Evolutionary conservation across 1,140 invertebrate species (phyloP), one percentile per base, ranked within the genome.

Genomic region (Caenorhabditis tropicalis): DNA sequence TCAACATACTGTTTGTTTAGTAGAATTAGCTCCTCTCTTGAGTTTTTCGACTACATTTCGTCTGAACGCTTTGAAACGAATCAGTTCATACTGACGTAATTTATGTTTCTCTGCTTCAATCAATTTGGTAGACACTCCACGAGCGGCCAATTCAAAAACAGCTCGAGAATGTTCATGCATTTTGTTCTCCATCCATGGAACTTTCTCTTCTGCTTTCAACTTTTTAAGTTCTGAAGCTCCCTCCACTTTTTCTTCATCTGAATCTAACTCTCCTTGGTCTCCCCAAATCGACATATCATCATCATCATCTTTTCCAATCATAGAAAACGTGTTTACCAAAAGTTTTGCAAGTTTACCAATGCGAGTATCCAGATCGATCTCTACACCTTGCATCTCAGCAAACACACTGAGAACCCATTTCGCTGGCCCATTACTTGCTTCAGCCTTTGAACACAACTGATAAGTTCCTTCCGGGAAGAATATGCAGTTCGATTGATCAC

Each of bases 371-470:
- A 91, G 83, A 80, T 90, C 89, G 43, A 90, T 87, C 16, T 87
- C 79, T 88, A 90, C 91, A 79, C 98, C 98, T 92, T 98, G 96
- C 98, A 99, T 99, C 92, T 98, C 95, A 96, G 97, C 98, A 87
- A 96, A 95, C 0, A 99, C 96, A 92, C 98, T 98, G 33, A 99
- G 92, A 86, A 98, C 94, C 98, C 97, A 99, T 92, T 99, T 98
- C 2, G 97, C 96, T 4, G 24, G 56, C 1, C 79, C 58, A 58
- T 79, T 82, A 16, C 49, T 82, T 3, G 89, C 81, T 51, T 81
- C 33, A 15, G 88, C 89, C 36, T 86, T 87, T 6, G 90, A 89
- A 48, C 89, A 90, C 19, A 91, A 83, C 19, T 88, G 49, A 36
- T 91, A 91, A 29, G 82, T 82, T 33, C 89, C 89, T 46, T 89